These are phyloP conservation scores for Dolichallabes microphthalmus DNA, from an alignment of 2,113 vertebrate species.

Conservation along the genomic window DNA sequence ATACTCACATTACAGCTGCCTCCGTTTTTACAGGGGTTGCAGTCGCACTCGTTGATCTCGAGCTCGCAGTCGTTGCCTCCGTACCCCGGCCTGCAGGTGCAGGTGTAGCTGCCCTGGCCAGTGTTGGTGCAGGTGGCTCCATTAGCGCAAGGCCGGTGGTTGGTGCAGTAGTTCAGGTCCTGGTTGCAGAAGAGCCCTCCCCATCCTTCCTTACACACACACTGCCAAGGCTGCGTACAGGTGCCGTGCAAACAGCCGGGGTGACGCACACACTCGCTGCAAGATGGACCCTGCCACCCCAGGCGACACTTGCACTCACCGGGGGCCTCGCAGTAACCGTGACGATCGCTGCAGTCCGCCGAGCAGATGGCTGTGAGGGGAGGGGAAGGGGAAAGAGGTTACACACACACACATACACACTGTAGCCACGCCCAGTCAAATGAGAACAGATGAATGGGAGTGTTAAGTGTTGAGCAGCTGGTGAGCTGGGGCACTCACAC, in stretches of 20 bases:
- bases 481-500: conserved; percentile 60
- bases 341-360: conserved; percentile 78
- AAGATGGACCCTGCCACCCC: conserved; percentile 86
- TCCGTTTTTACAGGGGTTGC: conserved; percentile 86
- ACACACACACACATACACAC: conserved; percentile 46
- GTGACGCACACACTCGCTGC: conserved; percentile 78
- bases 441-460: conserved; percentile 59
- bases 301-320: conserved; percentile 84
- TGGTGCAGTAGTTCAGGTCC: conserved; percentile 85
- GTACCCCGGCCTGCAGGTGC: conserved; percentile 74
- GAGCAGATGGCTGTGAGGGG: conserved; percentile 75
- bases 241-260: conserved; percentile 81
- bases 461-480: conserved; percentile 77
- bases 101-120: conserved; percentile 80
- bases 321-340: conserved; percentile 85
- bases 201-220: conserved; percentile 83
- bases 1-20: conserved; percentile 80
- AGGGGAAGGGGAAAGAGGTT: conserved; percentile 26
- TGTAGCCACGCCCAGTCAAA: conserved; percentile 42
- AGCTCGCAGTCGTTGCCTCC: conserved; percentile 74
- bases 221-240: conserved; percentile 82
- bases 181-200: conserved; percentile 85
- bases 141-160: conserved; percentile 79
- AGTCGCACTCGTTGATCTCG: conserved; percentile 82
- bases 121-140: conserved; percentile 79